phyloP scores from a whole-genome alignment of 2,888 invertebrate genomes.

The Thera britannica region DNA sequence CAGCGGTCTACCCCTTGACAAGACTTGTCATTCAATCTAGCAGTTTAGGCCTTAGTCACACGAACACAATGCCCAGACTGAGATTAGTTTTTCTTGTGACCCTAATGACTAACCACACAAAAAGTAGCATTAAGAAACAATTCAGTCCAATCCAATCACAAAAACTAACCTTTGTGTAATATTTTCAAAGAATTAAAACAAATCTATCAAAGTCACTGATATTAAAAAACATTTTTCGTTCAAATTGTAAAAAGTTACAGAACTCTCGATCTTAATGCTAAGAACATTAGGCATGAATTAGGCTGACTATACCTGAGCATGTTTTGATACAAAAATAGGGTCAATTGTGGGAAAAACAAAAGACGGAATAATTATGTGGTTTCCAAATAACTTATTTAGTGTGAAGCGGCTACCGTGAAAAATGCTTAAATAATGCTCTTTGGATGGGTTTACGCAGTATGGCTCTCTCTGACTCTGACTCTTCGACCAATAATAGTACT shows the following conservation, averaged over 20 bases:
- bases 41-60: slow-evolving; percentile 1
- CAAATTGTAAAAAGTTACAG: slow-evolving; percentile 24
- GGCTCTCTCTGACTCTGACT: not conserved
- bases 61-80: slow-evolving; percentile 3
- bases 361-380: slow-evolving; percentile 66
- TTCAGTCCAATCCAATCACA: slow-evolving; percentile 25
- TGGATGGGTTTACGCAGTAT: slow-evolving; percentile 52
- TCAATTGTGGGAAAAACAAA: slow-evolving; percentile 70
- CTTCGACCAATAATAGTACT: no score
- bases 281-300: slow-evolving; percentile 29
- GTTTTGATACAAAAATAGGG: slow-evolving; percentile 48
- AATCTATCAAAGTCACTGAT: slow-evolving; percentile 71
- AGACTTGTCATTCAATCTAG: not conserved
- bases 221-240: slow-evolving; percentile 41
- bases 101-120: slow-evolving; percentile 24
- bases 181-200: slow-evolving; percentile 50
- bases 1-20: no score
- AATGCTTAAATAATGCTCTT: slow-evolving; percentile 63
- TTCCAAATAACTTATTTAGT: slow-evolving; percentile 69
- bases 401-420: slow-evolving; percentile 68
- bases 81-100: slow-evolving; percentile 13
- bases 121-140: slow-evolving; percentile 26
- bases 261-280: slow-evolving; percentile 43
- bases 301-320: slow-evolving; percentile 21
- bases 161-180: slow-evolving; percentile 33